Evolutionary conservation across 2,797 vertebrate genomes (phyloP), one percentile per base, ranked within the genome.

Genomic region (Pogonophryne albipinna): DNA sequence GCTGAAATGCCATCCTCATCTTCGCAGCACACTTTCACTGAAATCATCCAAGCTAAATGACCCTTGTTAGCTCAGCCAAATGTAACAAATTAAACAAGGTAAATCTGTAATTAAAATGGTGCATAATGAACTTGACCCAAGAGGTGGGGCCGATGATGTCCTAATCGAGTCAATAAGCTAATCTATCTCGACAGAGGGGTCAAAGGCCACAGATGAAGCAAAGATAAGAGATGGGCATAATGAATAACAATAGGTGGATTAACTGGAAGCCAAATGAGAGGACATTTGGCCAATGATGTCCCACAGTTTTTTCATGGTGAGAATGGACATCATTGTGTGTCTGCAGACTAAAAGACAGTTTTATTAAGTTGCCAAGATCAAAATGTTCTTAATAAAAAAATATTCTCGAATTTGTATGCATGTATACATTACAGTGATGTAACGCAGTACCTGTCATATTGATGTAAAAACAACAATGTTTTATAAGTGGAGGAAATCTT

Each of bases 241-340:
- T 95, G 89, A 91, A 93, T 94, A 91, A 93, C 89, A 93, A 93
- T 92, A 74, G 88, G 77, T 79, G 87, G 92, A 93, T 94, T 93
- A 93, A 90, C 76, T 78, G 67, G 69, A 78, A 75, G 83, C 76
- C 80, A 85, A 81, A 82, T 38, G 66, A 44, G 78, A 86, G 80
- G 73, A 85, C 88, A 79, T 87, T 89, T 90, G 87, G 78, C 59
- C 70, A 87, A 85, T 85, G 77, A 92, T 91, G 92, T 90, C 91
- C 74, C 78, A 63, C 85, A 84, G 86, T 90, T 91, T 90, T 38
- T 87, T 74, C 85, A 88, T 44, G 42, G 60, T 66, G 66, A 83
- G 52, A 81, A 85, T 71, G 38, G 51, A 84, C 63, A 49, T 71
- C 72, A 77, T 74, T 80, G 62, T 82, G 71, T 75, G 72, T 27